Evolutionary conservation across 2,113 vertebrate genomes (phyloP).

Genomic region (Pao palembangensis): DNA sequence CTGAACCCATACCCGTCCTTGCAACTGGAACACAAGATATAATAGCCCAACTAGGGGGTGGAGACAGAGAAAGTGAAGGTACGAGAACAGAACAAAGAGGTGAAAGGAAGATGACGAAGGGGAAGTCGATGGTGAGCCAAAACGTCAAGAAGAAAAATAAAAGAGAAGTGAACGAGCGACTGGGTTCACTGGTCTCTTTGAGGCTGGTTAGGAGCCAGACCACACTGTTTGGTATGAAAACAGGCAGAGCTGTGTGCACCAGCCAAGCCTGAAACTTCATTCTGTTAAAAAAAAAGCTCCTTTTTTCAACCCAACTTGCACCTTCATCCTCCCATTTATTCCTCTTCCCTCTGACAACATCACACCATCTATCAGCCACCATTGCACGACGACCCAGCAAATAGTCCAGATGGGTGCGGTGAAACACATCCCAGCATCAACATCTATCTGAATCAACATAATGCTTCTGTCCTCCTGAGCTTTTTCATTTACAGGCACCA

Average conservation of each 20-base stretch:
- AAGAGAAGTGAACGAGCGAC: neutral
- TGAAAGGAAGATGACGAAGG: conserved; percentile 43
- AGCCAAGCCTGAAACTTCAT: conserved; percentile 64
- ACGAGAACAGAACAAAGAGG: conserved; percentile 21
- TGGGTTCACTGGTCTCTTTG: conserved; percentile 28
- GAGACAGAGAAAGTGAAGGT: conserved; percentile 34
- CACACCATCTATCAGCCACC: conserved; percentile 50
- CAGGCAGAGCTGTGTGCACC: conserved; percentile 65
- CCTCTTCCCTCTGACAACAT: conserved; percentile 28
- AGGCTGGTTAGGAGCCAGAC: conserved; percentile 47
- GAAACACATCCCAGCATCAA: conserved; percentile 36
- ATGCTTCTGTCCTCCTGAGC: conserved; percentile 24
- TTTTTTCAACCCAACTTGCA: conserved; percentile 59
- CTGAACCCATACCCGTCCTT: conserved; percentile 30
- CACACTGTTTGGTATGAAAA: conserved; percentile 57
- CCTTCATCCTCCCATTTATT: conserved; percentile 54
- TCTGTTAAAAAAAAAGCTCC: conserved; percentile 45
- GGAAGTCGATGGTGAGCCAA: conserved; percentile 34
- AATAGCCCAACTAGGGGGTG: neutral
- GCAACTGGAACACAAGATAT: conserved; percentile 44
- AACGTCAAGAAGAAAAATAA: conserved; percentile 18
- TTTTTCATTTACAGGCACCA: conserved; percentile 22
- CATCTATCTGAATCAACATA: conserved; percentile 33
- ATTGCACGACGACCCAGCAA: conserved; percentile 50
- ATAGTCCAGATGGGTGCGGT: conserved; percentile 52